Base-by-base conservation (phyloP, 2,113 vertebrate genomes). In the Bubo scandiacus region DNA sequence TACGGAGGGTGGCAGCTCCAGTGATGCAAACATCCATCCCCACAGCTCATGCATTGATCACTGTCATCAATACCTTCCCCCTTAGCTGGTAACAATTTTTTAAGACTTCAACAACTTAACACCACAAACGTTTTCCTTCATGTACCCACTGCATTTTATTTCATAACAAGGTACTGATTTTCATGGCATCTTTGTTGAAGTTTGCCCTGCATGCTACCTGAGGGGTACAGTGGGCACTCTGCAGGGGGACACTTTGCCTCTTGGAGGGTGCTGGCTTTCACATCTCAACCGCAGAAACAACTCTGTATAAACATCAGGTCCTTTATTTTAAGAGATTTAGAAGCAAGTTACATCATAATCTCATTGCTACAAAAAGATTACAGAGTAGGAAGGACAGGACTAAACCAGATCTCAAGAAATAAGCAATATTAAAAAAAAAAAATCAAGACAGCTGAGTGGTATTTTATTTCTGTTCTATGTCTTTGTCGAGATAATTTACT, bases 231-330 rank as follows among this genome's bases (percentile, higher is more conserved):
- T 3, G 3, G 19, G 14, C 5, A 11, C 36, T 23, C 17, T 6
- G 15, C 2, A 3, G 20, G 4, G 32, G 13, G 3, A 61, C 7
- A 10, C 5, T 26, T 30, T 1, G 1, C 5, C 11, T 30, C 34
- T 32, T 20, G 45, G n/a, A 57, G 11, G n/a, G 34, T 21, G 11
- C 22, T 27, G 40, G 16, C 32, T 63, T 75, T 79, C n/a, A 12
- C 36, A n/a, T 36, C 55, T 47, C 61, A 47, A 1, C 9, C n/a
- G 26, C 63, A 90, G n/a, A 18, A 88, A 70, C 23, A 51, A 17
- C 38, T 36, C 52, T 38, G 3, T 32, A 9, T 38, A 67, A 52
- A 36, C 9, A 36, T 27, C 52, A 83, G 22, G 34, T 51, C 22
- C 43, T 63, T 61, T 32, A 36, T 61, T 62, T 62, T 21, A 54